These are phyloP conservation scores for Umimayanthus kanabou DNA, from an alignment of 92 coral and sea anemone species.

Conservation along the genomic window DNA sequence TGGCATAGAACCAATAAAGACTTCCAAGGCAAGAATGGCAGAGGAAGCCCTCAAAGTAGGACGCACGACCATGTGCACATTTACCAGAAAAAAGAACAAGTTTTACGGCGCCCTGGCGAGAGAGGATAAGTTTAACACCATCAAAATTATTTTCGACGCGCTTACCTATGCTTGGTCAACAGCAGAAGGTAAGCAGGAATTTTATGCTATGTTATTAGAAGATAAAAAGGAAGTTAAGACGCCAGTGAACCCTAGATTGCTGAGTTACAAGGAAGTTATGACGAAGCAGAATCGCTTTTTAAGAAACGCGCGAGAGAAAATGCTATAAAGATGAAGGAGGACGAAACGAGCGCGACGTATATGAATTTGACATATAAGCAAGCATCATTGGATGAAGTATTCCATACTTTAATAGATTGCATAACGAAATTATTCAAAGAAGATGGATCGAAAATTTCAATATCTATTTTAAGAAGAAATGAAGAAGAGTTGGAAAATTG, in stretches of 20 bases:
- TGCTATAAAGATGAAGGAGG: conserved; percentile 5
- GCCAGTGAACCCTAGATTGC: conserved; percentile 32
- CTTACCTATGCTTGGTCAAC: conserved; percentile 24
- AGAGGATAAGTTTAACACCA: not conserved
- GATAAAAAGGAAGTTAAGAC: conserved; percentile 20
- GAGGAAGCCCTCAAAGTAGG: conserved; percentile 13
- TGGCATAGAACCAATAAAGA: not conserved
- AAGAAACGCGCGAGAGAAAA: conserved; percentile 18
- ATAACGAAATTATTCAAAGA: conserved; percentile 12
- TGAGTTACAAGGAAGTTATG: conserved; percentile 32
- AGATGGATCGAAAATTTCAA: conserved; percentile 16
- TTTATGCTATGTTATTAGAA: conserved; percentile 14
- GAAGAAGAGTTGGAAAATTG: conserved; percentile 21
- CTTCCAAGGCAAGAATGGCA: conserved; percentile 20
- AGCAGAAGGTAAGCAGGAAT: conserved; percentile 27
- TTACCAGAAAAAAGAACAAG: conserved; percentile 21
- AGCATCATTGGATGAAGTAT: conserved; percentile 17
- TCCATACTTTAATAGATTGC: conserved; percentile 8
- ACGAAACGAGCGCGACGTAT: conserved; percentile 15
- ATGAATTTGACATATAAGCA: not conserved
- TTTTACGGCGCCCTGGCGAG: conserved; percentile 17
- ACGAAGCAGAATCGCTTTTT: conserved; percentile 32
- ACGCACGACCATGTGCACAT: conserved; percentile 14
- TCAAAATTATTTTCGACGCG: conserved; percentile 17
- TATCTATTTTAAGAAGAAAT: conserved; percentile 10